Base-by-base conservation (phyloP, 2,113 vertebrate species). In the Xiphophorus couchianus region DNA sequence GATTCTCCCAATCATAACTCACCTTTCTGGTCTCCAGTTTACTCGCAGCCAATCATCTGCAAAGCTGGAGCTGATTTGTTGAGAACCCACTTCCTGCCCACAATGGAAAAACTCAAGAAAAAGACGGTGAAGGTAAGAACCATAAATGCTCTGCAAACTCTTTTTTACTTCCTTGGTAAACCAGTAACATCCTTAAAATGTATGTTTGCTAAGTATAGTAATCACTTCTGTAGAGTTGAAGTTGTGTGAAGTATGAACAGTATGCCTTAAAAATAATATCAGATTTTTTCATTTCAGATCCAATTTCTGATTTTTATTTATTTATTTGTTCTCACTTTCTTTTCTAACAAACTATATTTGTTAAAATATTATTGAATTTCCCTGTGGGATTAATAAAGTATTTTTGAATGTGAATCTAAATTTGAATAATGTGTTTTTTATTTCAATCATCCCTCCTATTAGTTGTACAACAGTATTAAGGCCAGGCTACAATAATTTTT, bases 1-100 rank as follows among this genome's bases (percentile, higher is more conserved):
- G 22, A 78, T 73, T 17, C 33, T 30, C 1, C 11, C 51, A 72
- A 61, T 63, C 51, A n/a, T 62, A 60, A 76, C 66, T 30, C 3
- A 1, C 35, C 70, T 51, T 82, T 27, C 84, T 72, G 39, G 4
- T 70, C 73, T 82, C 5, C 86, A 99, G 98, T 99, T 75, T 99
- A 96, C 67, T 96, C 96, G 71, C 98, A 99, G 90, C 98, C 98
- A 12, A 99, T 99, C 88, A 98, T 99, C 93, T 95, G 96, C 93
- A 99, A 97, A 89, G 97, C 98, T 54, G 95, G 96, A 37, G 94
- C 96, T 0, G 97, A 96, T 89, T 94, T 99, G 70, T 93, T 99
- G 35, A 96, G 95, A 89, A 95, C 91, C 70, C 98, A 98, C 89
- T 99, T 99, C 90, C 94, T 99, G 82, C 97, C 97, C 29, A 99